Percentiles rank a stretch among this genome's conserved stretches.
These are phyloP conservation scores for Acarapis woodi DNA, from an alignment of 1,140 invertebrate genomes.

Conservation along the genomic window DNA sequence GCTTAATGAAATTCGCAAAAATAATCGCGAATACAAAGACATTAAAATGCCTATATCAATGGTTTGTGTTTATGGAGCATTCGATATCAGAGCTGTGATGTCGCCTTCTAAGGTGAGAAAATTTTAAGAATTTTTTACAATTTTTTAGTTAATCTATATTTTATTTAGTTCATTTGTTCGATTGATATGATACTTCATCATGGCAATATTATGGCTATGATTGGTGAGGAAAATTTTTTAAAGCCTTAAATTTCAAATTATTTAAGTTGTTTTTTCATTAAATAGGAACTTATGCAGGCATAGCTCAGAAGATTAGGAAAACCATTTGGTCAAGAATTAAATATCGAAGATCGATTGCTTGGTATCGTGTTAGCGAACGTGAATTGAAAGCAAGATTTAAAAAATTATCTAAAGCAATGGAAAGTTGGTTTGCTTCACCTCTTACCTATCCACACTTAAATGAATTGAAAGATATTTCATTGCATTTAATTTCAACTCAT, in stretches of 20 bases:
- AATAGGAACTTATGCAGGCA: too few species aligned
- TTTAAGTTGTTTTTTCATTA: too few species aligned
- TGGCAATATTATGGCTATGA: neutral
- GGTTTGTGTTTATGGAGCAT: neutral
- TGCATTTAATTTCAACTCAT: neutral
- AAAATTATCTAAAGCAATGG: too few species aligned
- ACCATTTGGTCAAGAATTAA: neutral
- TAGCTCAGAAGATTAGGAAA: neutral
- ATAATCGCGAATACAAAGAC: neutral
- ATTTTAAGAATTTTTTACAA: too few species aligned
- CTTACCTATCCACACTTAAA: neutral
- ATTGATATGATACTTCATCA: slow-evolving; percentile 1
- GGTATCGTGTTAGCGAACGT: neutral
- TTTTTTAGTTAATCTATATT: too few species aligned
- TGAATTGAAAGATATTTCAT: neutral
- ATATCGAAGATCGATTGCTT: neutral
- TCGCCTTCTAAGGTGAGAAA: neutral
- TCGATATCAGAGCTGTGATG: neutral
- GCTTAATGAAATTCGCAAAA: slow-evolving; percentile 22
- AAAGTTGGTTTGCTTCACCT: neutral
- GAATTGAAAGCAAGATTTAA: too few species aligned
- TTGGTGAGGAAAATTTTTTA: neutral
- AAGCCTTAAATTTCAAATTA: too few species aligned
- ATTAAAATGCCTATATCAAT: neutral
- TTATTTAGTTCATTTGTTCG: too few species aligned